These are phyloP conservation scores for Drosophila elegans DNA, from an alignment of 1,140 invertebrate genomes.

Conservation along the genomic window DNA sequence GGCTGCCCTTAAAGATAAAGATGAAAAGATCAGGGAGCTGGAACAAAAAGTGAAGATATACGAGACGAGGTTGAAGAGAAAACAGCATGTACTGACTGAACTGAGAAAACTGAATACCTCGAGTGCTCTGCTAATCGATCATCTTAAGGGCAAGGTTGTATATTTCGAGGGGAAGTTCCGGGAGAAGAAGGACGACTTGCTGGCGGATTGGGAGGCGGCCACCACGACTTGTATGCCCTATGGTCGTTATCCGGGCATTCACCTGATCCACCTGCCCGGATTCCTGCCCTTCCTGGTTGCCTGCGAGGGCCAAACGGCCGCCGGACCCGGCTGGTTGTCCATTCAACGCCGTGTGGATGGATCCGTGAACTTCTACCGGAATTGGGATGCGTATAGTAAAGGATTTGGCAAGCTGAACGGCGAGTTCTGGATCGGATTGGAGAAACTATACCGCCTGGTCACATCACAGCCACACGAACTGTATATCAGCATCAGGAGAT, in stretches of 20 bases:
- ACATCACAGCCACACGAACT: constrained; percentile 87
- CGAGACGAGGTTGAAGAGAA: constrained; percentile 54
- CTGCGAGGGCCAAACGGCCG: constrained; percentile 49
- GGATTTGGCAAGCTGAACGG: constrained; percentile 88
- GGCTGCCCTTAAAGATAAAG: constrained; percentile 28
- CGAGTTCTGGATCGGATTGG: constrained; percentile 88
- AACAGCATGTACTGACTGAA: constrained; percentile 45
- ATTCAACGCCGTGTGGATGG: constrained; percentile 88
- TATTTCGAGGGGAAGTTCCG: constrained; percentile 43
- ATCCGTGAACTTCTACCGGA: constrained; percentile 87
- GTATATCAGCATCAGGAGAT: constrained; percentile 88
- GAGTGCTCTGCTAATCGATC: constrained; percentile 34
- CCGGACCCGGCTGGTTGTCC: constrained; percentile 87
- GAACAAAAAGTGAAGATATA: constrained; percentile 47
- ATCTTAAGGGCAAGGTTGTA: constrained; percentile 27
- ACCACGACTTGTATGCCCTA: constrained; percentile 58
- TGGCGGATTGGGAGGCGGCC: constrained; percentile 66
- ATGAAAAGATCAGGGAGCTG: constrained; percentile 43
- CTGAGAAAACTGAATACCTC: constrained; percentile 49
- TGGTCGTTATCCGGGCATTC: constrained; percentile 43
- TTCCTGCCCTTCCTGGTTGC: constrained; percentile 64
- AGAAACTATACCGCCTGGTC: constrained; percentile 87
- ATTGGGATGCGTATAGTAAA: constrained; percentile 88
- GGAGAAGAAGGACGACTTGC: constrained; percentile 63
- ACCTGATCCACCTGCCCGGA: constrained; percentile 53